phyloP scores from a whole-genome alignment of 1,140 invertebrate species.

The Pogonomyrmex barbatus region DNA sequence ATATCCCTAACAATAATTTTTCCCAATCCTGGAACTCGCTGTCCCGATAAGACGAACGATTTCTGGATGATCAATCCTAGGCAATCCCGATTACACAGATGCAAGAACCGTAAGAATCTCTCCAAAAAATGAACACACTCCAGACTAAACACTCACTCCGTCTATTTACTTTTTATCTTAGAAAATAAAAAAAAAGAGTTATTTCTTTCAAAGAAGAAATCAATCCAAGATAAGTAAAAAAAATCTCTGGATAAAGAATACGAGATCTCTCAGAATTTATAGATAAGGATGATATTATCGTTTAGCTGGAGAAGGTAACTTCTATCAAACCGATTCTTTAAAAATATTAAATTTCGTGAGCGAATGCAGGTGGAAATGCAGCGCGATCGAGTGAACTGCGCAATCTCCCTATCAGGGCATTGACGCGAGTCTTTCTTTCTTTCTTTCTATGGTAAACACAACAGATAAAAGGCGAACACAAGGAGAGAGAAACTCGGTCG shows the following conservation, averaged over 20 bases:
- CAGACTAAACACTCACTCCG: background rate
- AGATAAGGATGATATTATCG: background rate
- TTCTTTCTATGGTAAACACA: constrained; percentile 49
- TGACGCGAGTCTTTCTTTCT: constrained; percentile 46
- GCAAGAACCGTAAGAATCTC: background rate
- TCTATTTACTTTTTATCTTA: background rate
- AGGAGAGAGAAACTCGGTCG: constrained; percentile 36
- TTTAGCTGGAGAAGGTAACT: background rate
- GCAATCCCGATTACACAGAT: background rate
- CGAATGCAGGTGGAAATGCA: constrained; percentile 32
- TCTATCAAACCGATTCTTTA: background rate
- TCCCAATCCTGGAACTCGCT: background rate
- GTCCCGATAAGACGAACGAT: constrained; percentile 5
- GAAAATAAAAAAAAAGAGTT: background rate
- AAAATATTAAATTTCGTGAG: background rate
- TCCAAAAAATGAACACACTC: background rate
- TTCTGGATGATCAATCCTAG: background rate
- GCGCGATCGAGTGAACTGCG: constrained; percentile 15
- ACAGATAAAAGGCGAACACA: constrained; percentile 49
- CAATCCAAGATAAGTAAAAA: background rate
- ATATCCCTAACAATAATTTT: constrained; percentile 26
- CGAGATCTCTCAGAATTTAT: background rate
- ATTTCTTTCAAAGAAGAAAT: background rate
- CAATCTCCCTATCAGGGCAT: constrained; percentile 45
- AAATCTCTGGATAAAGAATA: background rate